Base-by-base conservation (phyloP, 2,113 vertebrate genomes). In the Chrysochloris asiatica region DNA sequence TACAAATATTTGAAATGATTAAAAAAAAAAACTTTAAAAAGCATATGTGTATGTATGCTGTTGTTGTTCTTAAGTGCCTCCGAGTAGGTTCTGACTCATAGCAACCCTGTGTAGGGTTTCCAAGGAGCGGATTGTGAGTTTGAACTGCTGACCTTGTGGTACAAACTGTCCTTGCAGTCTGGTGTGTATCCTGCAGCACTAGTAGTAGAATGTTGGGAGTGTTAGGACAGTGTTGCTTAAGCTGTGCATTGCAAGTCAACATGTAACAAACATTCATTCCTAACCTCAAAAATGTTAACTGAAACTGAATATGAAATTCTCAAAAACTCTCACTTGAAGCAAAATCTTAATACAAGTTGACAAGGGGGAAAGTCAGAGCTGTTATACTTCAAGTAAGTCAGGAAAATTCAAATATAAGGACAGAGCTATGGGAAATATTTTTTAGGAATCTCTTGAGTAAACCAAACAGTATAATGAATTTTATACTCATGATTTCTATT, bases 1-100 rank as follows among this genome's bases (percentile, higher is more conserved):
- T n/a, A 88, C 81, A 50, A 92, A 65, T 89, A 86, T 14, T 65
- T 89, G 65, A 86, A 82, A 76, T 50, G n/a, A n/a, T n/a, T n/a
- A n/a, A 41, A 76, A 52, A 14, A 89, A 24, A 59, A 80, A 69
- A 26, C 21, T 59, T 59, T 8, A 59, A 26, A 59, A n/a, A n/a
- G n/a, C n/a, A n/a, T n/a, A n/a, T n/a, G n/a, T n/a, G n/a, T n/a
- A n/a, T n/a, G n/a, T n/a, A n/a, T n/a, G n/a, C n/a, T n/a, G n/a
- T n/a, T n/a, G n/a, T n/a, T n/a, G n/a, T n/a, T n/a, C n/a, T n/a
- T n/a, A n/a, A n/a, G n/a, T n/a, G n/a, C n/a, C n/a, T n/a, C n/a
- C n/a, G n/a, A n/a, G n/a, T n/a, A n/a, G n/a, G n/a, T n/a, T n/a
- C n/a, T n/a, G n/a, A n/a, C n/a, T n/a, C n/a, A n/a, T n/a, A n/a